These are phyloP conservation scores for Pogonomyrmex barbatus DNA, from an alignment of 1,140 invertebrate species.

Conservation along the genomic window DNA sequence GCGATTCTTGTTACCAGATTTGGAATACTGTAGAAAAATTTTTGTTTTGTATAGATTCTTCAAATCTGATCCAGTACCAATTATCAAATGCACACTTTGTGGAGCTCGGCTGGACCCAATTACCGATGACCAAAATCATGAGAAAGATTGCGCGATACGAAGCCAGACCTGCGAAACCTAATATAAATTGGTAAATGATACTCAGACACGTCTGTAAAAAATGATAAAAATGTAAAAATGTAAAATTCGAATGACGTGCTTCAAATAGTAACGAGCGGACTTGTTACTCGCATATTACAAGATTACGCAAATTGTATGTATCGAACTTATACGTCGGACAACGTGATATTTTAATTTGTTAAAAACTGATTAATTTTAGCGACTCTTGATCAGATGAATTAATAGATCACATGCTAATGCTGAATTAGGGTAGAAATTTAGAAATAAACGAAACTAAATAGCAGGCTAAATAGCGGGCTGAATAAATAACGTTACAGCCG, in stretches of 20 bases:
- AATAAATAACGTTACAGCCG: constrained; percentile 40
- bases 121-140: constrained; percentile 70
- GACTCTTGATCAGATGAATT: constrained; percentile 7
- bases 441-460: constrained; percentile 5
- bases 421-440: background rate
- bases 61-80: constrained; percentile 80
- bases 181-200: constrained; percentile 66
- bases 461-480: background rate
- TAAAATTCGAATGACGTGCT: constrained; percentile 9
- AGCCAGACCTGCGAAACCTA: constrained; percentile 69
- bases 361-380: background rate
- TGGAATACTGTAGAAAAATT: constrained; percentile 69
- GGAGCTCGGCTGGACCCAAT: constrained; percentile 74
- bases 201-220: background rate
- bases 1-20: constrained; percentile 1
- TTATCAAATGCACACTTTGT: constrained; percentile 78
- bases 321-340: background rate
- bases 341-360: constrained; percentile 5
- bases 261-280: background rate
- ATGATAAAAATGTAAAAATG: background rate
- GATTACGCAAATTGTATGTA: background rate
- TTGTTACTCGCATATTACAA: background rate
- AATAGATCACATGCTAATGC: background rate
- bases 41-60: constrained; percentile 69
- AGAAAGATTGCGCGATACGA: constrained; percentile 70